Conservation (phyloP, 2,113 vertebrate genomes). For the Ancistrus triradiatus region DNA sequence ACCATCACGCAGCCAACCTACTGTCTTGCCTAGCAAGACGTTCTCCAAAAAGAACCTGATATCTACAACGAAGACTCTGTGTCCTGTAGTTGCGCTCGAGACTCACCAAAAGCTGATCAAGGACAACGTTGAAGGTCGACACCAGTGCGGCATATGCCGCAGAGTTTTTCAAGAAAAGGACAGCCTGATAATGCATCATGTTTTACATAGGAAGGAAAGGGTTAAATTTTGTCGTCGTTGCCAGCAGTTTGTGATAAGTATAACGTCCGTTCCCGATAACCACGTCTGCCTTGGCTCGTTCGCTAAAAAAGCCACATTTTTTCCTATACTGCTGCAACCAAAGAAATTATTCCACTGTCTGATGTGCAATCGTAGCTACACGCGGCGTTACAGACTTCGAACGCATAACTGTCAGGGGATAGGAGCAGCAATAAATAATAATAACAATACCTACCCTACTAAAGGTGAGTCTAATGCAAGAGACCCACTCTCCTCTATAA, state of each 20-base stretch:
- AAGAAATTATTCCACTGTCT: constrained; percentile 61
- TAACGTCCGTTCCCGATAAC: constrained; percentile 57
- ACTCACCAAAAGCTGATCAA: constrained; percentile 65
- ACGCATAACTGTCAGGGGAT: constrained; percentile 63
- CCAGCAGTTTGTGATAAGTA: constrained; percentile 65
- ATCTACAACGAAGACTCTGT: constrained; percentile 64
- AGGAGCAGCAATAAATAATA: background rate
- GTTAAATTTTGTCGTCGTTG: constrained; percentile 69
- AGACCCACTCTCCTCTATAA: background rate
- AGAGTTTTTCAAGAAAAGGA: constrained; percentile 63
- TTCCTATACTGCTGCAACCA: background rate
- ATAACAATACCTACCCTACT: background rate
- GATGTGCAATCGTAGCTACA: constrained; percentile 67
- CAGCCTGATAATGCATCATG: constrained; percentile 67
- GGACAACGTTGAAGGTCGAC: constrained; percentile 53
- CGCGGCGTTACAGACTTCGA: constrained; percentile 65
- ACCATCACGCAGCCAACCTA: constrained; percentile 54
- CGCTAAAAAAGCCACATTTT: constrained; percentile 9
- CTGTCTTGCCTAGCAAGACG: constrained; percentile 45
- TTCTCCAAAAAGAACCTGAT: constrained; percentile 47
- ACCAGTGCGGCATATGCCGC: constrained; percentile 69
- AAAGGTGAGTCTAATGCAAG: background rate
- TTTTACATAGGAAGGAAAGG: constrained; percentile 69
- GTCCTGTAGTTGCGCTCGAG: constrained; percentile 72
- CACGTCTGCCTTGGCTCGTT: constrained; percentile 56